Percentiles rank a stretch among this genome's conserved stretches.
Conservation (phyloP, 2,113 vertebrate genomes). For the Salvelinus namaycush region DNA sequence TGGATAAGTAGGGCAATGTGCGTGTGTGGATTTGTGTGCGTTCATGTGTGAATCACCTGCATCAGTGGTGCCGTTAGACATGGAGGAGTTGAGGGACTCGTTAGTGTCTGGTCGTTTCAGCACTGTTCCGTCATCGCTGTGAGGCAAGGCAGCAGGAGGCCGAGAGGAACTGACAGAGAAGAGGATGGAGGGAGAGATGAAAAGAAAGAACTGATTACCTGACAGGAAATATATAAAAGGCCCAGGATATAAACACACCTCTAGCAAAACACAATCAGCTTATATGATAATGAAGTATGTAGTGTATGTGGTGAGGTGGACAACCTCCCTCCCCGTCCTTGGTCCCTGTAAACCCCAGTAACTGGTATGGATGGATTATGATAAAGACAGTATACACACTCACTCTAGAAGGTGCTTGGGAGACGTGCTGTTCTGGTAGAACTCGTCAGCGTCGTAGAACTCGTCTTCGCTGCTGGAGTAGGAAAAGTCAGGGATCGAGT, state of each 20-base stretch:
- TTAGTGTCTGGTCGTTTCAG: slow-evolving; percentile 92
- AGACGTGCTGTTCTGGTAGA: slow-evolving; percentile 91
- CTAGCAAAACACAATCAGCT: too few species aligned
- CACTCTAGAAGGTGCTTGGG: slow-evolving; percentile 92
- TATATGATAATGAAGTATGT: too few species aligned
- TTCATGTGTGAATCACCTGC: slow-evolving; percentile 76
- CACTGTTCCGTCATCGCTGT: slow-evolving; percentile 80
- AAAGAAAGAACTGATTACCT: too few species aligned
- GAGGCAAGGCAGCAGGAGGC: slow-evolving; percentile 76
- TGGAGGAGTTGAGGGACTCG: slow-evolving; percentile 92
- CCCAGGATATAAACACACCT: too few species aligned
- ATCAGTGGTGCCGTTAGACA: slow-evolving; percentile 97
- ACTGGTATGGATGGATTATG: too few species aligned
- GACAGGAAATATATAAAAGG: too few species aligned
- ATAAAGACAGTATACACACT: background rate
- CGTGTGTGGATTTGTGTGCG: background rate
- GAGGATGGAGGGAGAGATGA: background rate
- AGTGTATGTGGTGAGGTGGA: too few species aligned
- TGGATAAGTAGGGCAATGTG: background rate
- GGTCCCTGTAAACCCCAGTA: too few species aligned
- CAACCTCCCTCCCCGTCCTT: too few species aligned
- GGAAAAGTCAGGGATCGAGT: slow-evolving; percentile 95
- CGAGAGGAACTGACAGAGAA: slow-evolving; percentile 76
- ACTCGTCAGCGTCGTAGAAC: slow-evolving; percentile 98
- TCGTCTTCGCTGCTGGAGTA: slow-evolving; percentile 99